A percentile compares a stretch with the other conserved stretches of the same genome.
Conservation (phyloP, 2,797 vertebrate species). For the Anas acuta region DNA sequence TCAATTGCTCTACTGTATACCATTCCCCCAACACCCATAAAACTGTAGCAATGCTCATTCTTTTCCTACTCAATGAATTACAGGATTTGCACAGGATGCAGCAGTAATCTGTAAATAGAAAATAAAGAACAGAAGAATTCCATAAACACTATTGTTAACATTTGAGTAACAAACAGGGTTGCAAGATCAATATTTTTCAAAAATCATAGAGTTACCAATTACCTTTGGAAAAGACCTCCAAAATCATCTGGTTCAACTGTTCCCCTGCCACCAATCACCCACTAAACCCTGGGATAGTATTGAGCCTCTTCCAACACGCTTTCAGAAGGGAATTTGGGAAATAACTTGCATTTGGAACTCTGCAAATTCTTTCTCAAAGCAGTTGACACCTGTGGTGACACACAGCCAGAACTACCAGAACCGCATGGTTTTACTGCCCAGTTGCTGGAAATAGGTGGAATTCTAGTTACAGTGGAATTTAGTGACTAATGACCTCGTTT, state of each 20-base stretch:
- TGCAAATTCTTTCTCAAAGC: neutral
- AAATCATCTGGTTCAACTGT: too few relatives aligned
- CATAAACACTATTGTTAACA: neutral
- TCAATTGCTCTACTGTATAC: neutral
- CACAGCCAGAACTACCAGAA: neutral
- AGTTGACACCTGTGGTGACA: neutral
- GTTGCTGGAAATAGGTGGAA: neutral
- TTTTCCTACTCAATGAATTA: slow-evolving; percentile 30
- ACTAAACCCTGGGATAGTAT: neutral
- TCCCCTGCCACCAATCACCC: too few relatives aligned
- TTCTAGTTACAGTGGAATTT: neutral
- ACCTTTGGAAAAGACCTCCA: too few relatives aligned
- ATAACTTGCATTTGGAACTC: neutral
- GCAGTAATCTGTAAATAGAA: slow-evolving; percentile 18
- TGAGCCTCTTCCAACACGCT: neutral
- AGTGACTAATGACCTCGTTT: neutral
- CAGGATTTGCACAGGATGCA: slow-evolving; percentile 60
- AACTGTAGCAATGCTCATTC: neutral
- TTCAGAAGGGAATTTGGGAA: neutral
- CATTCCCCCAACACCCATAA: slow-evolving; percentile 25
- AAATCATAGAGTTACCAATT: neutral
- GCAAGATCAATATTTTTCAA: neutral
- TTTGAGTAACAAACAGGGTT: neutral
- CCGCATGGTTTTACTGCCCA: neutral
- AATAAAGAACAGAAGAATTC: slow-evolving; percentile 20